Evolutionary conservation across 1,140 invertebrate species (phyloP).

Genomic region (Brevipalpus yothersi): DNA sequence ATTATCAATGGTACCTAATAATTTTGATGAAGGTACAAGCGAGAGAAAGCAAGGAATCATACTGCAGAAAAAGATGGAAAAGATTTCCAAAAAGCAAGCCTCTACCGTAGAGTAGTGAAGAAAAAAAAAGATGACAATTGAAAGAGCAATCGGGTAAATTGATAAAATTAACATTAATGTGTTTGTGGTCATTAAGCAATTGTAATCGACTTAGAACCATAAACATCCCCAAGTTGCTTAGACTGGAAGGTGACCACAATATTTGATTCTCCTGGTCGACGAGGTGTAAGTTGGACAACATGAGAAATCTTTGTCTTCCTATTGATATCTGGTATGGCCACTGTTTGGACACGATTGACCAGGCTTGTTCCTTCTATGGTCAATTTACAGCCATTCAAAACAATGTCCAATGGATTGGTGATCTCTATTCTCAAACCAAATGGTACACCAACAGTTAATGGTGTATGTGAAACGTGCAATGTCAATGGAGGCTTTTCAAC

Average conservation of each 20-base stretch:
- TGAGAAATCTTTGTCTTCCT: slow-evolving; percentile 35
- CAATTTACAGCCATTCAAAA: slow-evolving; percentile 44
- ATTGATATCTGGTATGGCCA: slow-evolving; percentile 33
- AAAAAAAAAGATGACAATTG: no score
- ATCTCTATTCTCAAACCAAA: slow-evolving; percentile 40
- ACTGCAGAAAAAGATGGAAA: no score
- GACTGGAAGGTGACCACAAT: slow-evolving; percentile 54
- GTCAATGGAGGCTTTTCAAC: slow-evolving; percentile 1
- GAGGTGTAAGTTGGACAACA: slow-evolving; percentile 41
- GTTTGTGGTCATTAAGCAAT: background rate
- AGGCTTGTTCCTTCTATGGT: slow-evolving; percentile 51
- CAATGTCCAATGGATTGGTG: slow-evolving; percentile 51
- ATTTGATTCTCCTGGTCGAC: slow-evolving; percentile 39
- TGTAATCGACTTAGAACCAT: slow-evolving; percentile 29
- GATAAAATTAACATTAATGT: no score
- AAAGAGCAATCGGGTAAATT: no score
- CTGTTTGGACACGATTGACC: slow-evolving; percentile 33
- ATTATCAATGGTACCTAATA: no score
- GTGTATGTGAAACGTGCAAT: background rate
- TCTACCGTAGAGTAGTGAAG: no score
- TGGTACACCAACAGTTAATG: slow-evolving; percentile 27
- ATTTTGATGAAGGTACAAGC: no score
- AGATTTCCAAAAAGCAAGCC: no score
- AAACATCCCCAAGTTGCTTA: slow-evolving; percentile 52
- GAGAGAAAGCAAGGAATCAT: no score